Percentiles rank a stretch among this genome's conserved stretches.
Evolutionary conservation across 2,888 invertebrate genomes (phyloP).

Genomic region (Scaptomyza reducta): DNA sequence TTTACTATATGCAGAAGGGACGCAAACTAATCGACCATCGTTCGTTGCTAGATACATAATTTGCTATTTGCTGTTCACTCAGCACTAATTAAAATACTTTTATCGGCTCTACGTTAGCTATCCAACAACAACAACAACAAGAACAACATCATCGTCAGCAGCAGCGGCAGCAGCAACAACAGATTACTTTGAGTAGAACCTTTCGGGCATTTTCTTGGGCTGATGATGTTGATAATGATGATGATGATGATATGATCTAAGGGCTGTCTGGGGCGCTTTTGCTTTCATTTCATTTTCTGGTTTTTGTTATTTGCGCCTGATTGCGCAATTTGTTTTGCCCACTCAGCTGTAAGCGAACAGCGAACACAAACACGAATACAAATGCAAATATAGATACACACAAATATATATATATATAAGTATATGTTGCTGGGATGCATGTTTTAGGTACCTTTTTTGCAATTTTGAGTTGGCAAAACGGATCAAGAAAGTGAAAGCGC

Average conservation of each 20-base stretch:
- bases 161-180: constrained; percentile 4
- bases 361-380: constrained; percentile 4
- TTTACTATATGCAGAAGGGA: no score
- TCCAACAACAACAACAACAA: constrained; percentile 25
- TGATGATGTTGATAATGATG: constrained; percentile 2
- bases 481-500: constrained; percentile 57
- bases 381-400: constrained; percentile 7
- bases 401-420: neutral
- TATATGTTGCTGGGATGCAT: neutral
- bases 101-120: constrained; percentile 60
- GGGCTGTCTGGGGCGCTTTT: constrained; percentile 56
- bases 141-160: constrained; percentile 11
- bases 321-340: constrained; percentile 71
- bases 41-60: no score
- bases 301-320: constrained; percentile 72
- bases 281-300: constrained; percentile 55
- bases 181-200: constrained; percentile 26
- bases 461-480: constrained; percentile 22
- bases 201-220: constrained; percentile 31
- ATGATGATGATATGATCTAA: constrained; percentile 70
- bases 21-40: neutral
- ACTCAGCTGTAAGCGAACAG: constrained; percentile 58
- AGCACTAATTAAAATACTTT: constrained; percentile 75
- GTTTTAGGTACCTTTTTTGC: constrained; percentile 1
- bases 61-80: constrained; percentile 29